Conservation (phyloP, 2,888 invertebrate species). For the Sphaeridia pumilis region DNA sequence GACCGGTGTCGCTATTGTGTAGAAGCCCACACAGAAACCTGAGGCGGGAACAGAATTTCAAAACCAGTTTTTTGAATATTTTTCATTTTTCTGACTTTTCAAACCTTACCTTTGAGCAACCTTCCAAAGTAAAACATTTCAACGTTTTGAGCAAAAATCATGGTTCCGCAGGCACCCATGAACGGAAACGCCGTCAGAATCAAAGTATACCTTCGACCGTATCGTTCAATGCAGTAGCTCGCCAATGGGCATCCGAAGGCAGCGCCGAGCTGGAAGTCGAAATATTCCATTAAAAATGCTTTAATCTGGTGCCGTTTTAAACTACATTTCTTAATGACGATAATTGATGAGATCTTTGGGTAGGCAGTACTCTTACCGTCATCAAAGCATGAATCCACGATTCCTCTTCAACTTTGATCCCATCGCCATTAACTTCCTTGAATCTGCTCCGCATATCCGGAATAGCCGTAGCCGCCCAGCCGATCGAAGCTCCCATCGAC, state of each 20-base stretch:
- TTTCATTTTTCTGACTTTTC: background rate
- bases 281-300: too few species aligned
- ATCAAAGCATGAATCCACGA: conserved; percentile 30
- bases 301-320: too few species aligned
- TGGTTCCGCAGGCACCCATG: conserved; percentile 38
- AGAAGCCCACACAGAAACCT: background rate
- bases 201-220: conserved; percentile 26
- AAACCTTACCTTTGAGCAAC: conserved; percentile 24
- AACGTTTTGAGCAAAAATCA: conserved; percentile 35
- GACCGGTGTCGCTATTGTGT: background rate
- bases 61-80: background rate
- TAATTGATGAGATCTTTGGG: background rate
- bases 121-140: conserved; percentile 45
- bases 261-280: conserved; percentile 30
- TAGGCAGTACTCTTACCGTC: conserved; percentile 16
- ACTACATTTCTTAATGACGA: too few species aligned
- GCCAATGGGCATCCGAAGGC: conserved; percentile 28
- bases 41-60: background rate
- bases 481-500: conserved; percentile 24
- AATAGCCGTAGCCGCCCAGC: conserved; percentile 29
- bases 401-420: conserved; percentile 20
- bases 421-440: conserved; percentile 21
- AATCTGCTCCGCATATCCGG: conserved; percentile 28
- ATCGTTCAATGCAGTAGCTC: conserved; percentile 24
- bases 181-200: conserved; percentile 2